A percentile compares a stretch with the other conserved stretches of the same genome.
Evolutionary conservation across 2,113 vertebrate genomes (phyloP).

Genomic region (Narcine bancroftii): DNA sequence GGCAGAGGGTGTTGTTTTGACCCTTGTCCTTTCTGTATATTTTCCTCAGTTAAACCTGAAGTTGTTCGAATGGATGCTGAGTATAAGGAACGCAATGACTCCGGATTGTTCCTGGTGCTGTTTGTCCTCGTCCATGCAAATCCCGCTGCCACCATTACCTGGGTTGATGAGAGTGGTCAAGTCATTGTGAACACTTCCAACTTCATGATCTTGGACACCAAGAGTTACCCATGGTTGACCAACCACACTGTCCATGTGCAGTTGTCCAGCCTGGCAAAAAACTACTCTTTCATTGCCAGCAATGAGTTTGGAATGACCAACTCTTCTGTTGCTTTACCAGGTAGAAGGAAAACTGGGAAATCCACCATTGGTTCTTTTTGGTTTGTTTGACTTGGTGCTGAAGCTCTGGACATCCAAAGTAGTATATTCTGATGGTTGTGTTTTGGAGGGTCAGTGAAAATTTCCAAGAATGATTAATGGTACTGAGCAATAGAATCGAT

Average conservation of each 20-base stretch:
- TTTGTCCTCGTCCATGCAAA: constrained; percentile 74
- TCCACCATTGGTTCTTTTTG: background rate
- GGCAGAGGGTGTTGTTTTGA: too few species aligned
- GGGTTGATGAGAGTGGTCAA: constrained; percentile 64
- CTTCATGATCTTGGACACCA: constrained; percentile 67
- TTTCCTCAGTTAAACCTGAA: constrained; percentile 68
- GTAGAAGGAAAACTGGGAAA: constrained; percentile 46
- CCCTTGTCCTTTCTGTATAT: background rate
- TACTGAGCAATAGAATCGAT: background rate
- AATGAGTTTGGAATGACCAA: constrained; percentile 63
- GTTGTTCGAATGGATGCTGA: constrained; percentile 62
- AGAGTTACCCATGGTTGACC: constrained; percentile 63
- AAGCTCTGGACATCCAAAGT: background rate
- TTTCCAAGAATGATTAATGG: too few species aligned
- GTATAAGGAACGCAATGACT: constrained; percentile 57
- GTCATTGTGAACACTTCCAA: constrained; percentile 64
- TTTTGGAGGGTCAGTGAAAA: too few species aligned
- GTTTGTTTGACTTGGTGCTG: too few species aligned
- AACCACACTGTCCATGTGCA: constrained; percentile 71
- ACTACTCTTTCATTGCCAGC: constrained; percentile 63
- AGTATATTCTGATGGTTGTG: background rate
- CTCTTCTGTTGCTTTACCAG: constrained; percentile 64
- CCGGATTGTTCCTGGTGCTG: constrained; percentile 68
- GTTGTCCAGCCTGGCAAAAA: constrained; percentile 55
- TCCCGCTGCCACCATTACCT: constrained; percentile 68